phyloP scores from a whole-genome alignment of 2,113 vertebrate genomes.

The Thinocorus orbignyianus region DNA sequence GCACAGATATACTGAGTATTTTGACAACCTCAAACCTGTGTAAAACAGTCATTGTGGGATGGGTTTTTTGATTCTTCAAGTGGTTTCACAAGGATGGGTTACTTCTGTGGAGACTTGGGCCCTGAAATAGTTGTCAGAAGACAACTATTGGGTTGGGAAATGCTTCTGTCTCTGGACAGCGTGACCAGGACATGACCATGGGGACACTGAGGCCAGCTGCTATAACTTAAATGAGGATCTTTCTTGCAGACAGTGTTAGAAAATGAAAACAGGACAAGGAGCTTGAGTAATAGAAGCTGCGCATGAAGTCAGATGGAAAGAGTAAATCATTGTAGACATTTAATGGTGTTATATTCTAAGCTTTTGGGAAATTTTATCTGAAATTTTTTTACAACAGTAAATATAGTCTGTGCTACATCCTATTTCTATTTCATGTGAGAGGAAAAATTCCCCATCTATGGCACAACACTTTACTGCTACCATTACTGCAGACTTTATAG shows the following conservation, averaged over 20 bases:
- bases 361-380: conserved; percentile 71
- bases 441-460: conserved; percentile 72
- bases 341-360: conserved; percentile 70
- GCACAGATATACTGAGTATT: neutral
- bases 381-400: conserved; percentile 70
- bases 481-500: conserved; percentile 78
- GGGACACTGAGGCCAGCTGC: neutral
- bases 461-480: conserved; percentile 70
- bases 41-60: neutral
- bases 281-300: conserved; percentile 31
- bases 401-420: conserved; percentile 63
- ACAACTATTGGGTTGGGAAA: neutral
- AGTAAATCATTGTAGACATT: conserved; percentile 64
- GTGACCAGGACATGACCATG: neutral
- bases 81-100: neutral
- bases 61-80: neutral
- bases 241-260: neutral
- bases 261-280: conserved; percentile 17
- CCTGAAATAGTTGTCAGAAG: neutral
- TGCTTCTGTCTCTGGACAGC: neutral
- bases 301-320: conserved; percentile 60
- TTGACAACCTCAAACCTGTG: neutral
- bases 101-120: neutral
- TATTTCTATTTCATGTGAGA: conserved; percentile 69
- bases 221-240: neutral